Evolutionary conservation across 2,888 invertebrate species (phyloP).

Genomic region (Synanthedon vespiformis): DNA sequence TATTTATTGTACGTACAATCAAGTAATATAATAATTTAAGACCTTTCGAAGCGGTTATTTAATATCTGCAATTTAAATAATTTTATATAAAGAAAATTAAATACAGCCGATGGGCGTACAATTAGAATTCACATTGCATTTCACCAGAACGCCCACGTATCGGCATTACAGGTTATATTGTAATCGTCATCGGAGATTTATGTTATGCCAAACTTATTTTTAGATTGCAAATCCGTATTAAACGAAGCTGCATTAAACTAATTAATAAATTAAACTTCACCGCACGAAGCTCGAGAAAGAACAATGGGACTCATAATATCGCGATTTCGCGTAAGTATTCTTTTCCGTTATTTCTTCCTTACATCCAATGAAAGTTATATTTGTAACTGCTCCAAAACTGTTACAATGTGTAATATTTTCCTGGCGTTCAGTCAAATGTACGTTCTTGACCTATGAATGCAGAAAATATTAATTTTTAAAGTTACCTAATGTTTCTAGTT

Average conservation of each 20-base stretch:
- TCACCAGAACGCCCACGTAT: constrained; percentile 4
- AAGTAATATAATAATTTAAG: too few relatives aligned
- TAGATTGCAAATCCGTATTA: constrained; percentile 36
- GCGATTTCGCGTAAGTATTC: constrained; percentile 75
- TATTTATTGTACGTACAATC: too few relatives aligned
- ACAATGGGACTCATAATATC: constrained; percentile 75
- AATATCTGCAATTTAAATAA: too few relatives aligned
- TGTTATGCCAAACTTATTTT: constrained; percentile 55
- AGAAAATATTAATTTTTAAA: constrained; percentile 1
- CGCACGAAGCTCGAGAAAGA: constrained; percentile 13
- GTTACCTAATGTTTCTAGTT: not conserved
- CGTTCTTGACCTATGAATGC: constrained; percentile 35
- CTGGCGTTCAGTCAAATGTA: constrained; percentile 57
- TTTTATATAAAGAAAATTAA: too few relatives aligned
- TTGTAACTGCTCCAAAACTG: constrained; percentile 54
- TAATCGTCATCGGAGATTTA: constrained; percentile 38
- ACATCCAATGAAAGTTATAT: constrained; percentile 10
- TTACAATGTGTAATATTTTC: constrained; percentile 39
- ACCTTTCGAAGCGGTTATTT: too few relatives aligned
- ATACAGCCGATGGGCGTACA: too few relatives aligned
- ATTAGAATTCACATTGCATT: too few relatives aligned
- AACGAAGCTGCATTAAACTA: constrained; percentile 23
- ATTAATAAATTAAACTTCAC: constrained; percentile 10
- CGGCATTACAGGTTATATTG: constrained; percentile 51
- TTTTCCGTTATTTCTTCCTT: constrained; percentile 12